Conservation (phyloP, 2,888 invertebrate species). For the Napeogenes inachia region DNA sequence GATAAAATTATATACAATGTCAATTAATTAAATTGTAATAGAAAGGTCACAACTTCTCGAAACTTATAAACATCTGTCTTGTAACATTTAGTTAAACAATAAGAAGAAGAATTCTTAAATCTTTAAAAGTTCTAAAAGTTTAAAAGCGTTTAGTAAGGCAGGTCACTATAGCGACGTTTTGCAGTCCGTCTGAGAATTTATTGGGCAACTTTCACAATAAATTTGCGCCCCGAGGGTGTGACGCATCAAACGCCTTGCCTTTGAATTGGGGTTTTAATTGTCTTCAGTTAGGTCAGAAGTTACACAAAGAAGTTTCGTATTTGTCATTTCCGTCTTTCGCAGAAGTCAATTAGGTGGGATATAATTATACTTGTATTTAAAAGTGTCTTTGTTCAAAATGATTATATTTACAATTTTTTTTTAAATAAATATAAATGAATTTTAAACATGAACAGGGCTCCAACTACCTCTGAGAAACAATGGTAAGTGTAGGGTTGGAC, state of each 20-base stretch:
- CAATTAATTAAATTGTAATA: neutral
- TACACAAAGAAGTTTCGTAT: slow-evolving; percentile 3
- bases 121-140: neutral
- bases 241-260: slow-evolving; percentile 30
- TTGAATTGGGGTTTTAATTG: slow-evolving; percentile 8
- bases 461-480: no score
- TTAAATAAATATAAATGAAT: no score
- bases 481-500: no score
- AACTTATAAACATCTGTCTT: no score
- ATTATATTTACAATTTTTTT: no score
- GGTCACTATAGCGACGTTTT: slow-evolving; percentile 4
- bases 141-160: neutral
- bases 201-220: slow-evolving; percentile 49
- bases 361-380: neutral
- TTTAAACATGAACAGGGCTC: no score
- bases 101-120: neutral
- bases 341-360: neutral
- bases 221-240: slow-evolving; percentile 40
- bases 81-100: no score
- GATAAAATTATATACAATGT: neutral
- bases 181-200: slow-evolving; percentile 42
- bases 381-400: no score
- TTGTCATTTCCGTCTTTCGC: slow-evolving; percentile 3
- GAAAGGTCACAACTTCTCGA: neutral
- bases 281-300: slow-evolving; percentile 4